Evolutionary conservation across 1,140 invertebrate genomes (phyloP).

Genomic region (Drosophila guanche): DNA sequence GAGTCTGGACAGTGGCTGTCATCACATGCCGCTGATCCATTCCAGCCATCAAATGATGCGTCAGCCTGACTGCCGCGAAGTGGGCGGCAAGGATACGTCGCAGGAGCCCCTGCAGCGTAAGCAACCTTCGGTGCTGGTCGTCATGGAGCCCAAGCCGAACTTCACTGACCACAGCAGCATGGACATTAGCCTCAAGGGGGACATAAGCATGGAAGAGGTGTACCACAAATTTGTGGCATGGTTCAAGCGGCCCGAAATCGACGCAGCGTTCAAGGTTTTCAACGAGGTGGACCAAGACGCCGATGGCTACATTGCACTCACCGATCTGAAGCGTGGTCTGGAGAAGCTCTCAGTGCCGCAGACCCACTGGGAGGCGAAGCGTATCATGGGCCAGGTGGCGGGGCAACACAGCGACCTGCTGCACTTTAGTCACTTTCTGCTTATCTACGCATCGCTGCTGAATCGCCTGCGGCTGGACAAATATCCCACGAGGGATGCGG

Average conservation of each 20-base stretch:
- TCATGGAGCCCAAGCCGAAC: constrained; percentile 32
- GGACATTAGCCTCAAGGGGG: neutral
- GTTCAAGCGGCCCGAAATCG: constrained; percentile 42
- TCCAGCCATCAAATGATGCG: neutral
- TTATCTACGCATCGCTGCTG: constrained; percentile 31
- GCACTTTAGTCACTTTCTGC: constrained; percentile 48
- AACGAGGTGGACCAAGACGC: constrained; percentile 34
- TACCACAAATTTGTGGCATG: constrained; percentile 4
- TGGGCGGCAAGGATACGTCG: neutral
- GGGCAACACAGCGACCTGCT: constrained; percentile 3
- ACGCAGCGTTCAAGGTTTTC: constrained; percentile 24
- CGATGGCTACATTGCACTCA: constrained; percentile 38
- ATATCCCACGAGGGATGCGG: neutral
- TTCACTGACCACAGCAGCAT: constrained; percentile 23
- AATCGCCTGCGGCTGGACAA: constrained; percentile 10
- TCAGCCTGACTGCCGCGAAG: neutral
- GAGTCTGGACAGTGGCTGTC: constrained; percentile 24
- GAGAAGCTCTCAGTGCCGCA: constrained; percentile 57
- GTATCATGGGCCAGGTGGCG: constrained; percentile 35
- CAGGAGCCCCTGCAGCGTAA: neutral
- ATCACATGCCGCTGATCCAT: neutral
- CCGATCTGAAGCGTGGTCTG: constrained; percentile 42
- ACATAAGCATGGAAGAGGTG: constrained; percentile 11
- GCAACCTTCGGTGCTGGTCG: constrained; percentile 13
- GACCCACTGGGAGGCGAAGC: constrained; percentile 52